Evolutionary conservation across 2,888 invertebrate genomes (phyloP).

Genomic region (Macrophya alboannulata): DNA sequence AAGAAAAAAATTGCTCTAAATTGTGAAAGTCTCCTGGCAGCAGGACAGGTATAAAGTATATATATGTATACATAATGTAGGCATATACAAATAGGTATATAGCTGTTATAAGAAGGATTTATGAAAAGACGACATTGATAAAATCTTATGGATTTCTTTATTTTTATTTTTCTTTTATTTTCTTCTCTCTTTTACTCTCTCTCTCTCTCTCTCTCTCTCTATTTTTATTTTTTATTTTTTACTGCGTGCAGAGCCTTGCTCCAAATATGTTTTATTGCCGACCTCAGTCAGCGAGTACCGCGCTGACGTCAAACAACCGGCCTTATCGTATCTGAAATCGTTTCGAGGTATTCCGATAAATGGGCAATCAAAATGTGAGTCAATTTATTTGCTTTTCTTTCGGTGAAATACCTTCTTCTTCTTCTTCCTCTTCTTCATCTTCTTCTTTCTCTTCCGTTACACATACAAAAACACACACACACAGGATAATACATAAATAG

Average conservation of each 20-base stretch:
- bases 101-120: background rate
- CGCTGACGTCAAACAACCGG: constrained; percentile 48
- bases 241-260: constrained; percentile 46
- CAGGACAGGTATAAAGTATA: background rate
- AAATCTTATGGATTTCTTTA: constrained; percentile 42
- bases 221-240: background rate
- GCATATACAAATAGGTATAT: background rate
- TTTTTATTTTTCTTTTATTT: background rate
- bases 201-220: background rate
- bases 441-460: too few relatives aligned
- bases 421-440: too few relatives aligned
- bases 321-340: constrained; percentile 53
- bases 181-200: background rate
- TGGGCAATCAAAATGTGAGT: constrained; percentile 35
- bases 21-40: background rate
- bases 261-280: constrained; percentile 53
- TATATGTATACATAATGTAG: background rate
- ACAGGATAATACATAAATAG: background rate
- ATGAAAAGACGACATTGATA: constrained; percentile 47
- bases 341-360: constrained; percentile 48
- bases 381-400: constrained; percentile 25
- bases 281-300: constrained; percentile 30
- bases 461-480: background rate
- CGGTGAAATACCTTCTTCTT: background rate
- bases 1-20: background rate